phyloP scores from a whole-genome alignment of 30 jellyfish, hydroid and myxozoan genomes.

The Morbakka virulenta region DNA sequence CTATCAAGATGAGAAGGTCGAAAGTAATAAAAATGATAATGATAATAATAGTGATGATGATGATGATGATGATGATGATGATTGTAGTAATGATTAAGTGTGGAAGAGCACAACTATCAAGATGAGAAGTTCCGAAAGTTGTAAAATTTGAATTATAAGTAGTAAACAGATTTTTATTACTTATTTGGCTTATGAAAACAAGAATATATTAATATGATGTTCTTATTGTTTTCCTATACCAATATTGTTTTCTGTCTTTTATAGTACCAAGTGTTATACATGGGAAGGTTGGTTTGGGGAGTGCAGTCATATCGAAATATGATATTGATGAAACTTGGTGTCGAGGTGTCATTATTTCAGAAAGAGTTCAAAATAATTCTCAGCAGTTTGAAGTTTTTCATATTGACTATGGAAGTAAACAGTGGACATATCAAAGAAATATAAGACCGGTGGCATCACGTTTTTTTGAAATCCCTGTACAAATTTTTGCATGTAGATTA shows the following conservation, averaged over 20 bases:
- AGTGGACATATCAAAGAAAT: constrained; percentile 50
- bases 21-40: background rate
- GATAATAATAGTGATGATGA: background rate
- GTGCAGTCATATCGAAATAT: constrained; percentile 71
- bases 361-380: constrained; percentile 8
- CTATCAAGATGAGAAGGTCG: background rate
- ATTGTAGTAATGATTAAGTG: background rate
- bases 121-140: too few relatives aligned
- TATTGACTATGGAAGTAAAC: constrained; percentile 89
- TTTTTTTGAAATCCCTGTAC: constrained; percentile 91
- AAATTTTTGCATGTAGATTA: constrained; percentile 75
- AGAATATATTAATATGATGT: background rate
- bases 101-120: too few relatives aligned
- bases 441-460: constrained; percentile 68
- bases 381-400: constrained; percentile 57
- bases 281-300: constrained; percentile 33
- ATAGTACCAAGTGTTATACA: constrained; percentile 10
- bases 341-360: constrained; percentile 63
- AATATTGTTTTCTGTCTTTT: constrained; percentile 1
- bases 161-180: background rate
- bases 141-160: background rate
- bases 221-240: background rate
- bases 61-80: background rate
- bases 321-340: constrained; percentile 76
- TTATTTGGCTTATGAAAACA: background rate